These are phyloP conservation scores for Bradypus variegatus DNA, from an alignment of 2,797 vertebrate genomes.

Conservation along the genomic window DNA sequence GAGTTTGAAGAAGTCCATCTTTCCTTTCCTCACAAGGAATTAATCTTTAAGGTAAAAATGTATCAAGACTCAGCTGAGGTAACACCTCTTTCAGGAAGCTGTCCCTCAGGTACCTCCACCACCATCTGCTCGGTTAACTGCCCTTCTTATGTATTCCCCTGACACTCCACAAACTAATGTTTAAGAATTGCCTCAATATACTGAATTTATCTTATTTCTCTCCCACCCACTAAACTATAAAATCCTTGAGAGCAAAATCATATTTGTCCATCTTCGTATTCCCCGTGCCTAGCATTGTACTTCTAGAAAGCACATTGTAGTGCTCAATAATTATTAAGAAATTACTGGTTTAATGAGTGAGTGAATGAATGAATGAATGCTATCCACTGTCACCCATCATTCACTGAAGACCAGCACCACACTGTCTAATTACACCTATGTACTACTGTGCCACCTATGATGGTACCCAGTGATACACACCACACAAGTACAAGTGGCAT, in stretches of 20 bases:
- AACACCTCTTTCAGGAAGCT: background rate
- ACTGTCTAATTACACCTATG: background rate
- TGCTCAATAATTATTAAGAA: background rate
- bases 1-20: background rate
- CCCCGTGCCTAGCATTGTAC: background rate
- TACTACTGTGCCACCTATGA: background rate
- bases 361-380: background rate
- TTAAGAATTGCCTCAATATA: background rate
- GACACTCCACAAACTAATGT: background rate
- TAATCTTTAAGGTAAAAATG: slow-evolving; percentile 1
- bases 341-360: background rate
- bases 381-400: background rate
- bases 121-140: background rate
- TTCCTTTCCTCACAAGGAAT: background rate
- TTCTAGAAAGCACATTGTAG: background rate
- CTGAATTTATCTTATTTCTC: background rate
- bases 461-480: background rate
- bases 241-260: background rate
- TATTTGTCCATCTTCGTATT: background rate
- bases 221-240: background rate
- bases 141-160: background rate
- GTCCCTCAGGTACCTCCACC: background rate
- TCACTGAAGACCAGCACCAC: background rate
- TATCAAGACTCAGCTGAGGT: background rate
- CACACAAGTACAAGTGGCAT: background rate